Conservation (phyloP, 2,797 vertebrate genomes). For the Galago senegalensis region DNA sequence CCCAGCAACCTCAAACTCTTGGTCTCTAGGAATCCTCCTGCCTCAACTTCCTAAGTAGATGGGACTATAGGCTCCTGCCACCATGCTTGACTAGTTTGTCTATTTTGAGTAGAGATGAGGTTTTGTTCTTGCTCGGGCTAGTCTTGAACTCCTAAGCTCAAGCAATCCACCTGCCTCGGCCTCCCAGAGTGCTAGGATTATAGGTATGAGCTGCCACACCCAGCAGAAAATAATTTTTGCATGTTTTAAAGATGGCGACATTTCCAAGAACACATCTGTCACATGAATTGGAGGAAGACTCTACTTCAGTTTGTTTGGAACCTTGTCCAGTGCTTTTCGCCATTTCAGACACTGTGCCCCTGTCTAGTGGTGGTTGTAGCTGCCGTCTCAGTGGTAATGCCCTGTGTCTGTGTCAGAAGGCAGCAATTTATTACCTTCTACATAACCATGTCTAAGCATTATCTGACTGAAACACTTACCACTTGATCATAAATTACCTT, state of each 20-base stretch:
- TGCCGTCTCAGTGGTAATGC: not conserved
- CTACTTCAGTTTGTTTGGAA: not conserved
- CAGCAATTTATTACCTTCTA: not conserved
- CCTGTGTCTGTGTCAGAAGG: not conserved
- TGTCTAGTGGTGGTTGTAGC: not conserved
- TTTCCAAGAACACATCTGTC: not conserved
- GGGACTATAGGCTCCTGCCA: too few species aligned
- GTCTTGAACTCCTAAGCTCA: too few species aligned
- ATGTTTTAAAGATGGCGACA: not conserved
- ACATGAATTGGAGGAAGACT: not conserved
- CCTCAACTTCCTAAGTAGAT: too few species aligned
- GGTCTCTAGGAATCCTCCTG: too few species aligned
- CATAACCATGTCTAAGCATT: not conserved
- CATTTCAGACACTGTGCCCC: not conserved
- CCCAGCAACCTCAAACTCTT: too few species aligned
- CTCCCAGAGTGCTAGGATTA: too few species aligned
- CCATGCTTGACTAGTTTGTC: too few species aligned
- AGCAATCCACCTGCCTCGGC: too few species aligned
- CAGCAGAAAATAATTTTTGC: not conserved
- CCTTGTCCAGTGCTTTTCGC: not conserved
- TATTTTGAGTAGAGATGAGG: too few species aligned
- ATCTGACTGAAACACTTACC: not conserved
- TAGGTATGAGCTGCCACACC: too few species aligned
- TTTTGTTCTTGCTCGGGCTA: too few species aligned
- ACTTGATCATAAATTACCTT: conserved; percentile 19